A percentile compares a stretch with the other conserved stretches of the same genome.
Evolutionary conservation across 2,888 invertebrate genomes (phyloP).

Genomic region (Cerceris rybyensis): DNA sequence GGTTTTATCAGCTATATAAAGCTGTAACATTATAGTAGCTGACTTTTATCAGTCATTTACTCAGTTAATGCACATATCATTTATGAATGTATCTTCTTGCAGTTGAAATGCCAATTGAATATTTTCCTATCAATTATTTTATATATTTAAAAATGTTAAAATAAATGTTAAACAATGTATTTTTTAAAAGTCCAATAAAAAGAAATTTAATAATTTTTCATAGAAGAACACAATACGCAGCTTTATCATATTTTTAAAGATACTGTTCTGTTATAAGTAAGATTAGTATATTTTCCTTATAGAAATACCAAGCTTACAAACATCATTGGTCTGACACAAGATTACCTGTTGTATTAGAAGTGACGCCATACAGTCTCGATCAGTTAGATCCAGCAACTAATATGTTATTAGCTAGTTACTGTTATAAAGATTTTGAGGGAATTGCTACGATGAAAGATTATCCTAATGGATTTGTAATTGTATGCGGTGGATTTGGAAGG

Average conservation of each 20-base stretch:
- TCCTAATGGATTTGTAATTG: conserved; percentile 95
- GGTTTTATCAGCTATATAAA: conserved; percentile 30
- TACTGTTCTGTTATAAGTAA: neutral
- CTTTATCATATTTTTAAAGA: too few species aligned
- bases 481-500: conserved; percentile 95
- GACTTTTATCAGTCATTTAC: conserved; percentile 13
- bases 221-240: too few species aligned
- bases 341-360: conserved; percentile 93
- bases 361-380: conserved; percentile 95
- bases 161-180: too few species aligned
- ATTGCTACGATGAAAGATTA: conserved; percentile 92
- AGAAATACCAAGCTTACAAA: conserved; percentile 95
- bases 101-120: neutral
- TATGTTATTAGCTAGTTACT: conserved; percentile 90
- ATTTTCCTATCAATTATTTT: neutral
- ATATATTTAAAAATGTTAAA: too few species aligned
- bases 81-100: neutral
- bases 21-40: conserved; percentile 13
- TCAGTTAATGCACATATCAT: conserved; percentile 1
- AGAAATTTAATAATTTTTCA: too few species aligned
- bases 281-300: conserved; percentile 53
- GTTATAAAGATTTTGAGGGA: conserved; percentile 93
- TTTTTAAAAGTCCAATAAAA: too few species aligned
- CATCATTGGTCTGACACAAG: conserved; percentile 98
- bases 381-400: conserved; percentile 95